Evolutionary conservation across 1,140 invertebrate genomes (phyloP).

Genomic region (Caenorhabditis remanei): DNA sequence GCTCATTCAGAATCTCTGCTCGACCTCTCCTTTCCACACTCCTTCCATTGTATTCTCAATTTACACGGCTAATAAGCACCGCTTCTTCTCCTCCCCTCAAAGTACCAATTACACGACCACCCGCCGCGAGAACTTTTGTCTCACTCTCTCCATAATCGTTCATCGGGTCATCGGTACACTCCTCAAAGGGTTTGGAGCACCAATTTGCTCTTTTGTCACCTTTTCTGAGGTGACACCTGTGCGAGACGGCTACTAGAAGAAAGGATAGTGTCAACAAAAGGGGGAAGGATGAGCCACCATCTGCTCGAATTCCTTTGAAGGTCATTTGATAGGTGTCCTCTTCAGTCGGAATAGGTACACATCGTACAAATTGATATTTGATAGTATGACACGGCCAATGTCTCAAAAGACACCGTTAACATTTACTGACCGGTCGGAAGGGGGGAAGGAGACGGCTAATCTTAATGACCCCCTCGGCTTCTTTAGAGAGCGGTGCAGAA

Average conservation of each 20-base stretch:
- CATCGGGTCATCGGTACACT: not conserved
- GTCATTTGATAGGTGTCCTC: not conserved
- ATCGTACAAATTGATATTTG: constrained; percentile 30
- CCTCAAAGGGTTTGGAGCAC: not conserved
- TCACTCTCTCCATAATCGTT: not conserved
- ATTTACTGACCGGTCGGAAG: not conserved
- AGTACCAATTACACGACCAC: constrained; percentile 14
- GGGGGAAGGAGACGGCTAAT: not conserved
- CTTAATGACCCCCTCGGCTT: constrained; percentile 1
- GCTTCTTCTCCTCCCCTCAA: too few relatives aligned
- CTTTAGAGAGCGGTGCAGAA: not conserved
- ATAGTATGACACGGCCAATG: constrained; percentile 8
- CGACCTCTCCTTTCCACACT: not conserved
- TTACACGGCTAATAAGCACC: not conserved
- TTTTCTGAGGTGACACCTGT: constrained; percentile 33
- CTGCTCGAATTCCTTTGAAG: constrained; percentile 8
- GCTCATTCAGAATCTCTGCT: too few relatives aligned
- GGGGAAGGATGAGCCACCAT: constrained; percentile 4
- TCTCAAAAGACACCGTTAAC: not conserved
- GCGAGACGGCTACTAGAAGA: not conserved
- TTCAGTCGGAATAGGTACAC: not conserved
- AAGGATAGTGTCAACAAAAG: constrained; percentile 42
- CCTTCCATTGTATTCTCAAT: constrained; percentile 12
- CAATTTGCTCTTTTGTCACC: constrained; percentile 55
- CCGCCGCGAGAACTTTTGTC: constrained; percentile 14